Evolutionary conservation across 2,113 vertebrate species (phyloP), one percentile per base, ranked within the genome.

Genomic region (Fukomys damarensis): DNA sequence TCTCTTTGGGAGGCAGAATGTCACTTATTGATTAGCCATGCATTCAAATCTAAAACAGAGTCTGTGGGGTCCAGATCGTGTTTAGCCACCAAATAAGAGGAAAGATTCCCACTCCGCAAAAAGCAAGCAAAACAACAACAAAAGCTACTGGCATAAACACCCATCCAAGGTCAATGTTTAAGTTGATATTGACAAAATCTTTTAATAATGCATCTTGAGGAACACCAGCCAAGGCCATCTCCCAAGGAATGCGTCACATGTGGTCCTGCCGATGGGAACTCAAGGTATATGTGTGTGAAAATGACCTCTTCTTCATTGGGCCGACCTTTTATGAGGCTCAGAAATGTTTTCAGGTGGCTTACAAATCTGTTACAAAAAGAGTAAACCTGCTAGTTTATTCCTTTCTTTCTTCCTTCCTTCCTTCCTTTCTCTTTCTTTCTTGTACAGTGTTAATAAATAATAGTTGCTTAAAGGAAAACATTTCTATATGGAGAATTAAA

Each of bases 21-120:
- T 24, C 11, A 19, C 19, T 9, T 30, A 0, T 12, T 2, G 4
- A 17, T 4, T 4, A 76, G 43, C 2, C 26, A 65, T 2, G 3
- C 4, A 12, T 52, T 85, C 38, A 2, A 81, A 52, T 56, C 52
- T 7, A 28, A 59, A 59, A n/a, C 8, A n/a, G 43, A 2, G 24
- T 28, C 30, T 26, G 3, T 5, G 72, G 41, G 30, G 32, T 38
- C 35, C 19, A 91, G 46, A 46, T 70, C 49, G 43, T 30, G 19
- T 12, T 70, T 24, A 77, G 2, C 4, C 13, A 11, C 19, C 14
- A 9, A 56, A 41, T 46, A 35, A n/a, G 4, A 82, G 28, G 4
- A 43, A 43, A 91, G n/a, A 7, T 2, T 10, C 4, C 12, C 38
- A 17, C n/a, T 26, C 32, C 30, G 35, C 11, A 43, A 43, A 43